Conservation (phyloP, 2,888 invertebrate genomes). For the Capitulum mitella region DNA sequence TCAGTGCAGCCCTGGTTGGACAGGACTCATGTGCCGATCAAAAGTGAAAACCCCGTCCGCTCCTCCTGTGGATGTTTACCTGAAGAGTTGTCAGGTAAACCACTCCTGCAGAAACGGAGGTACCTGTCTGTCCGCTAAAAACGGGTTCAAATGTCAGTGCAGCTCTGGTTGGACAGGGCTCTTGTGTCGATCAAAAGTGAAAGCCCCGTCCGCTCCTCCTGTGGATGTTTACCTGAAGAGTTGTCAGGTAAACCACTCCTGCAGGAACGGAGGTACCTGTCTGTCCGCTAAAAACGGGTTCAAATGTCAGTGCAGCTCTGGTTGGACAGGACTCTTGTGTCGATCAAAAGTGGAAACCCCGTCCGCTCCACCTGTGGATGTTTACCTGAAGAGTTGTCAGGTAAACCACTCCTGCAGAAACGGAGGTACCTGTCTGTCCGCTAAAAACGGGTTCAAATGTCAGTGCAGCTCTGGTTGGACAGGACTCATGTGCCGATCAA, state of each 20-base stretch:
- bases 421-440: background rate
- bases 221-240: background rate
- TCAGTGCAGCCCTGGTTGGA: background rate
- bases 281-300: background rate
- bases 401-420: too few species aligned
- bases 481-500: too few species aligned
- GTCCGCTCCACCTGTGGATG: background rate
- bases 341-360: too few species aligned
- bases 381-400: background rate
- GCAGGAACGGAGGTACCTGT: too few species aligned
- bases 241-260: background rate
- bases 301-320: background rate
- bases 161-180: background rate
- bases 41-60: too few species aligned
- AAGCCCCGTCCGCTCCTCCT: too few species aligned
- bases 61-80: background rate
- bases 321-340: background rate
- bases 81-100: background rate
- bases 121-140: background rate
- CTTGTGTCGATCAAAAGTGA: background rate
- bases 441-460: too few species aligned
- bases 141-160: background rate
- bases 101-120: too few species aligned
- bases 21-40: background rate
- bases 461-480: too few species aligned